Evolutionary conservation across 2,113 vertebrate genomes (phyloP), one percentile per base, ranked within the genome.

Genomic region (Campylorhamphus procurvoides): DNA sequence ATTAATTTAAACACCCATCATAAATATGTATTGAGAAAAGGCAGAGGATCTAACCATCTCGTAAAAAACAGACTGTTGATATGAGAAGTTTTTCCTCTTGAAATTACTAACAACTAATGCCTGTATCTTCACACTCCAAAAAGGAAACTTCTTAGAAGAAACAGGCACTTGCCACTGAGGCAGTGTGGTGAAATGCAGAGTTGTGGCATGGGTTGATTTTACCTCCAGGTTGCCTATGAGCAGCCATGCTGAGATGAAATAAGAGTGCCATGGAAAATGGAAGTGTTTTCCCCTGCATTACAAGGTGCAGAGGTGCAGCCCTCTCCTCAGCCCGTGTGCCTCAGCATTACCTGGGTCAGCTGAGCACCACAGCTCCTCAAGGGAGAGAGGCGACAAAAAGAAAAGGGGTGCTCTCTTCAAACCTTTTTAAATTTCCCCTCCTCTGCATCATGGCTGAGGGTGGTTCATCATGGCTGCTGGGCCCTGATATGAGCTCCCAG

Each of bases 311-410:
- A 19, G 35, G 40, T 33, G 64, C 47, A 82, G 64, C 19, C n/a
- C 68, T 55, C 31, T 62, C 42, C 37, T 67, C 1, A 1, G 7
- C 13, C 23, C 8, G 0, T 4, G 2, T 29, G 25, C n/a, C 64
- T 52, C 62, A 55, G 56, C 35, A 12, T 23, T 56, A 5, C 0
- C 73, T 40, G 52, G 31, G 19, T 27, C 19, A 47, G 46, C 46
- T n/a, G 29, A 47, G 39, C 12, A 39, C 16, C 3, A 3, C 25
- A 27, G 40, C 16, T 80, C 29, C 47, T 56, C 0, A 0, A 81
- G 58, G 37, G 79, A 49, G 23, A 35, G 29, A 24, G 10, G 8
- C 4, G 8, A 7, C 5, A 31, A 20, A n/a, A 40, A 46, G 19
- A 25, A n/a, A 40, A n/a, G 25, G 12, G 6, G 7, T 4, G 0